Percentiles rank a stretch among this genome's conserved stretches.
These are phyloP conservation scores for Diaphora mendica DNA, from an alignment of 2,888 invertebrate species.

Conservation along the genomic window DNA sequence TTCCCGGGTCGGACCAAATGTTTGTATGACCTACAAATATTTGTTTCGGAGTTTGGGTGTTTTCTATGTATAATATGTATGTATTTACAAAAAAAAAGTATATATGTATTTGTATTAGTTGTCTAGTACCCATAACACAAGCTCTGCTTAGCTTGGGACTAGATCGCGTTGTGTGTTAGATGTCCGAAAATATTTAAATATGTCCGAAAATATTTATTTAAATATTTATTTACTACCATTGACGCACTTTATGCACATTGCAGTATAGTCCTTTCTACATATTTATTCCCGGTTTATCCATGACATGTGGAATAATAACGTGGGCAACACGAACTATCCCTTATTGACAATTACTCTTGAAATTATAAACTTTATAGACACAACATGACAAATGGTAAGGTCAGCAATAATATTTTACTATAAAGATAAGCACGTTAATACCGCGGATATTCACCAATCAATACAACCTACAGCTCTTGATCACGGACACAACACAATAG, in stretches of 20 bases:
- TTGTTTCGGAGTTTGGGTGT: no score
- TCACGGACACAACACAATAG: constrained; percentile 67
- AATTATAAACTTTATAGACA: constrained; percentile 10
- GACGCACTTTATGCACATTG: neutral
- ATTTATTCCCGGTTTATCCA: neutral
- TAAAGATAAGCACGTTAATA: constrained; percentile 52
- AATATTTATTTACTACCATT: neutral
- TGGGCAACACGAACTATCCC: no score
- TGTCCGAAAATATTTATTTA: neutral
- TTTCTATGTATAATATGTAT: no score
- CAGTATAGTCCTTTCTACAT: neutral
- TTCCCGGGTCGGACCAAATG: no score
- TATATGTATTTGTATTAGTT: no score
- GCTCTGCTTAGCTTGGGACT: no score
- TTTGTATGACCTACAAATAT: no score
- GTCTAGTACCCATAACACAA: no score
- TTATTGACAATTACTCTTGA: neutral
- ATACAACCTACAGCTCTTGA: constrained; percentile 63
- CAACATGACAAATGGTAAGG: constrained; percentile 45
- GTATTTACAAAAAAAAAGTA: no score
- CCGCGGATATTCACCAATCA: constrained; percentile 68
- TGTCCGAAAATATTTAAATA: no score
- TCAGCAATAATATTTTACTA: constrained; percentile 55
- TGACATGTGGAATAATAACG: no score
- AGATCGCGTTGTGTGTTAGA: no score